Conservation (phyloP, 2,888 invertebrate species). For the Fissipunctia ypsillon region DNA sequence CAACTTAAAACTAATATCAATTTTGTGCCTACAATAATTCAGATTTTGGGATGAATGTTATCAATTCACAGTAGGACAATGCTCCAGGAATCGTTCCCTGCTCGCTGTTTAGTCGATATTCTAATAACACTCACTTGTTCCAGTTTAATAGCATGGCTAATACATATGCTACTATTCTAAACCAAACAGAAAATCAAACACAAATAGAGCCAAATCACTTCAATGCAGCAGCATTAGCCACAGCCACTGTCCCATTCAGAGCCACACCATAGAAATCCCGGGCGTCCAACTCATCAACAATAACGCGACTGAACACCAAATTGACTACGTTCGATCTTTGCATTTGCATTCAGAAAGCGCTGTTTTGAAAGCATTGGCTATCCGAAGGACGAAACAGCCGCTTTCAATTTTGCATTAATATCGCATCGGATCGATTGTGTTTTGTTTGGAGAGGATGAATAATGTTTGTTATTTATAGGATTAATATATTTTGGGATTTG, state of each 20-base stretch:
- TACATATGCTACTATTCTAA: constrained; percentile 1
- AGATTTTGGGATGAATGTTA: neutral
- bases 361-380: constrained; percentile 77
- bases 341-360: constrained; percentile 77
- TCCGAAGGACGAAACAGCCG: constrained; percentile 72
- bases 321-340: constrained; percentile 66
- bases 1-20: no score
- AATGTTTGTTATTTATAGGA: constrained; percentile 56
- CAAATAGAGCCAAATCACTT: constrained; percentile 39
- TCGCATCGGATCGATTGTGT: constrained; percentile 63
- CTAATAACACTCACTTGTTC: neutral
- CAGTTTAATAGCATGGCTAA: neutral
- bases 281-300: constrained; percentile 65
- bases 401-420: constrained; percentile 78
- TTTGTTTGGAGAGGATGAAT: constrained; percentile 60
- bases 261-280: constrained; percentile 51
- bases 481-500: constrained; percentile 45
- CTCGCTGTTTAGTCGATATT: neutral
- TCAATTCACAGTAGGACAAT: neutral
- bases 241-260: constrained; percentile 53
- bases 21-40: no score
- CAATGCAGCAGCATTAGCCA: constrained; percentile 29
- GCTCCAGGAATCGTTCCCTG: neutral
- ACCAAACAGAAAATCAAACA: constrained; percentile 3
- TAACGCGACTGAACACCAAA: constrained; percentile 61